Evolutionary conservation across 2,113 vertebrate species (phyloP).

Genomic region (Diglossa brunneiventris): DNA sequence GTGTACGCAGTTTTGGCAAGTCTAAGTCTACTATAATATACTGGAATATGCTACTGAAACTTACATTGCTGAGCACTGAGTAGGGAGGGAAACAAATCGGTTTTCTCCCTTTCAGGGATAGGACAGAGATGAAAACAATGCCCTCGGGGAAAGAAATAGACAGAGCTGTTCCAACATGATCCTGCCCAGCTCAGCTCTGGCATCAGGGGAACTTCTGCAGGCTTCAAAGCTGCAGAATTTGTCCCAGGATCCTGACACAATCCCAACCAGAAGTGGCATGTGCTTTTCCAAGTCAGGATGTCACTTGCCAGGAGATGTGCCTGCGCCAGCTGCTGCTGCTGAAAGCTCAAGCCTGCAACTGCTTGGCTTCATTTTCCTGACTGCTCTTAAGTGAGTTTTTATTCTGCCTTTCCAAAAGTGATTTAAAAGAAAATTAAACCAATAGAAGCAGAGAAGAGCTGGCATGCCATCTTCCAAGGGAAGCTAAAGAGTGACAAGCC

Average conservation of each 20-base stretch:
- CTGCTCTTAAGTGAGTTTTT: neutral
- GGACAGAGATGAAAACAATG: neutral
- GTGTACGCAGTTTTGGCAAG: neutral
- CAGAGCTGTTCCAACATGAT: fast-evolving
- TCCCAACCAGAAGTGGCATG: neutral
- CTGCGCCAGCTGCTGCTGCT: neutral
- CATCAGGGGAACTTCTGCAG: neutral
- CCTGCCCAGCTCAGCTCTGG: neutral
- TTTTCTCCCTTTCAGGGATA: neutral
- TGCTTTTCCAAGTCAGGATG: neutral
- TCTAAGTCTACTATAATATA: neutral
- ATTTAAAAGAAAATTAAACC: neutral
- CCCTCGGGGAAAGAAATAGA: neutral
- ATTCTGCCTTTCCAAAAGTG: neutral
- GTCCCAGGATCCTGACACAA: neutral
- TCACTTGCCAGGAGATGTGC: neutral
- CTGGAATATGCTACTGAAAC: neutral
- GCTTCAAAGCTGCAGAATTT: neutral
- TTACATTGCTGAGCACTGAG: neutral
- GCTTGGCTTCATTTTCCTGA: neutral
- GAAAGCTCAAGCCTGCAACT: neutral
- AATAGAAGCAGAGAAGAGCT: neutral
- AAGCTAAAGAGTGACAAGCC: neutral
- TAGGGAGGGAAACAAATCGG: neutral
- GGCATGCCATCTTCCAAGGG: neutral